Evolutionary conservation across 2,888 invertebrate species (phyloP), one percentile per base, ranked within the genome.

Genomic region (Athripsodes cinereus): DNA sequence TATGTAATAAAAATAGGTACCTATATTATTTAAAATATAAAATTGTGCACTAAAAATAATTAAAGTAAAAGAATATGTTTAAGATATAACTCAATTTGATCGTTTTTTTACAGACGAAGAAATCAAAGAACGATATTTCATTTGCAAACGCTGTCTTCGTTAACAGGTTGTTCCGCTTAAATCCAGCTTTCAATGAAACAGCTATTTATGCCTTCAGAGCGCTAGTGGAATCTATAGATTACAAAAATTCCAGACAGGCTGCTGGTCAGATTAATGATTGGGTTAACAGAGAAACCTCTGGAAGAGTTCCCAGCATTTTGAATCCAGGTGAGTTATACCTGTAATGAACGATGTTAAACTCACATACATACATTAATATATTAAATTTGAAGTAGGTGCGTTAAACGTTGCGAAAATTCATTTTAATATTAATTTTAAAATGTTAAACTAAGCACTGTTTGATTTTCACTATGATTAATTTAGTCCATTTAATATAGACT

Each of bases 231-330:
- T 68, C 70, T 1, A 70, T 80, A 0, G 79, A 83, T 69, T 88
- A 88, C 64, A 63, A 57, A 0, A 70, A 74, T 11, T 68, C 81
- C 1, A 65, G 72, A 0, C 68, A 69, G 22, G 77, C 85, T 2
- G 80, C 80, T 1, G 64, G 70, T 2, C 69, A 68, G 18, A 88
- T 93, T 53, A 94, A 94, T 68, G 68, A 72, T 3, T 93, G 91
- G 88, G 85, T 90, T 1, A 78, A 81, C 52, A 72, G 76, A 6
- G 72, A 83, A 53, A 92, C 93, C 0, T 75, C 82, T 34, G 79
- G 84, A 22, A 83, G 83, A 66, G 88, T 93, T 21, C 72, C 78
- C 22, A 75, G 84, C 55, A 68, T 87, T 20, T 69, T 86, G 22
- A 66, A 72, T 5, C 74, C 81, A 68, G 82, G 86, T 86, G 74